Percentiles rank a stretch among this genome's conserved stretches.
These are phyloP conservation scores for Loripinus fragilis DNA, from an alignment of 2,888 invertebrate genomes.

Conservation along the genomic window DNA sequence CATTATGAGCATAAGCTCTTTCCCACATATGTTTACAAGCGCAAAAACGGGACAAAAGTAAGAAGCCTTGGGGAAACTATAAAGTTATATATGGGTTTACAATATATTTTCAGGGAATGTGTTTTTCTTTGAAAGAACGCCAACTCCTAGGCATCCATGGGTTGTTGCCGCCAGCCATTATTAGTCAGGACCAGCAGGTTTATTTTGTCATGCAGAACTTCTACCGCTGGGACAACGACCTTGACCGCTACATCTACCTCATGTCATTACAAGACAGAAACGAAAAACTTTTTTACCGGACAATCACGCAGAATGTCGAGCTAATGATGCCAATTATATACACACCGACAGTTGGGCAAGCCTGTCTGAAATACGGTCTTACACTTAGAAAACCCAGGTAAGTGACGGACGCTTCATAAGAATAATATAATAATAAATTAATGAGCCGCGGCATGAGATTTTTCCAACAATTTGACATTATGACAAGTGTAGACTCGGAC, in stretches of 20 bases:
- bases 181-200: slow-evolving; percentile 87
- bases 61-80: no score
- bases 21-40: no score
- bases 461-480: no score
- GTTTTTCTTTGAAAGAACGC: slow-evolving; percentile 95
- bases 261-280: slow-evolving; percentile 90
- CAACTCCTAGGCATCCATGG: slow-evolving; percentile 98
- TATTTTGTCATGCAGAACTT: slow-evolving; percentile 88
- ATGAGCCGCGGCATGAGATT: no score
- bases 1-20: no score
- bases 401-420: no score
- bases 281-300: slow-evolving; percentile 96
- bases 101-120: slow-evolving; percentile 90
- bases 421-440: no score
- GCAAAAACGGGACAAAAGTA: no score
- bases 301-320: slow-evolving; percentile 93
- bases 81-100: no score
- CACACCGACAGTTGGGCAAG: slow-evolving; percentile 98
- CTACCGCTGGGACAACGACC: slow-evolving; percentile 88
- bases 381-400: slow-evolving; percentile 93
- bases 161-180: slow-evolving; percentile 94
- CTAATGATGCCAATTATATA: slow-evolving; percentile 99
- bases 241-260: slow-evolving; percentile 81
- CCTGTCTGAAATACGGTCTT: slow-evolving; percentile 98
- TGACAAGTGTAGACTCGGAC: no score